Conservation (phyloP, 1,140 invertebrate species). For the Araneus ventricosus region DNA sequence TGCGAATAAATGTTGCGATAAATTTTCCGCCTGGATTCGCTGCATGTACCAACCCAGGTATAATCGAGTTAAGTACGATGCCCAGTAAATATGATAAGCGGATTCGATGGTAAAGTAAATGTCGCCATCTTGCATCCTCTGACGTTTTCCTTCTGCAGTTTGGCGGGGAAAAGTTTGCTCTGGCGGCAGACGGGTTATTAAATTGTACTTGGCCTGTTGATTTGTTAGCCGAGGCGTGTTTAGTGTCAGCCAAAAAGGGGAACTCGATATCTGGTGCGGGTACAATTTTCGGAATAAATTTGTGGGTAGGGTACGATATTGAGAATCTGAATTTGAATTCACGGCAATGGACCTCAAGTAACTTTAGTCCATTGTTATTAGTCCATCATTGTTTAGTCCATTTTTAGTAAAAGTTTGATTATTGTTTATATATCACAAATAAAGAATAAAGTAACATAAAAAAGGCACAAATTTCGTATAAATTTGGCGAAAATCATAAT, state of each 20-base stretch:
- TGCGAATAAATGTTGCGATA: constrained; percentile 1
- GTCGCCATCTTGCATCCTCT: neutral
- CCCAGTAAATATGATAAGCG: neutral
- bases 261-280: neutral
- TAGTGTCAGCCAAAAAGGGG: neutral
- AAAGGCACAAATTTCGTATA: no score
- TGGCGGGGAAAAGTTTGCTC: neutral
- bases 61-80: neutral
- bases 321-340: neutral
- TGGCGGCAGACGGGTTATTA: neutral
- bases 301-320: no score
- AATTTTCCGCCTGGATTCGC: neutral
- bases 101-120: neutral
- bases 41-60: neutral
- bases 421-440: no score
- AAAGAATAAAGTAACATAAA: no score
- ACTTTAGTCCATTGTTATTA: no score
- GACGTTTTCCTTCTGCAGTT: neutral
- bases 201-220: neutral
- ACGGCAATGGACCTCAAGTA: no score
- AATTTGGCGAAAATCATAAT: no score
- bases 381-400: no score
- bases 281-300: neutral
- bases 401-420: no score
- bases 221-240: neutral